These are phyloP conservation scores for Anguilla marmorata DNA, from an alignment of 2,797 vertebrate species.

Conservation along the genomic window DNA sequence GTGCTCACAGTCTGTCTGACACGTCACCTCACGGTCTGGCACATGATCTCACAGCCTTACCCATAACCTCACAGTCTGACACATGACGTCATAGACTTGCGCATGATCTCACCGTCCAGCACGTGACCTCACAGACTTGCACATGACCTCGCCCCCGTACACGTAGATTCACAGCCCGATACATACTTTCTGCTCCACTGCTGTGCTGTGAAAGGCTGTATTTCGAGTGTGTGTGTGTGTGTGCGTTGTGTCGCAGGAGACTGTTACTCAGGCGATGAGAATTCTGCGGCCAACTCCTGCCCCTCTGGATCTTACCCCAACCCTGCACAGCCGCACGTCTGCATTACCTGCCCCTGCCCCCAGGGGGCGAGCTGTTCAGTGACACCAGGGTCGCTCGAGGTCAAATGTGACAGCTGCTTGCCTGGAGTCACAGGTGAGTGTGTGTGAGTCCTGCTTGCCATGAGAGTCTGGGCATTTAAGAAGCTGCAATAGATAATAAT, in stretches of 20 bases:
- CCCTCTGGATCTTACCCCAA: constrained; percentile 77
- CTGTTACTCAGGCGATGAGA: constrained; percentile 87
- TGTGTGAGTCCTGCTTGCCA: neutral
- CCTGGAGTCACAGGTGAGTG: constrained; percentile 76
- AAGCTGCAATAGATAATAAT: neutral
- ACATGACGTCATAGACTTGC: neutral
- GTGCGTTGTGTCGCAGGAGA: constrained; percentile 70
- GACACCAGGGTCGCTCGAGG: constrained; percentile 54
- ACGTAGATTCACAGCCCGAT: neutral
- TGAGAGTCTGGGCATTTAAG: neutral
- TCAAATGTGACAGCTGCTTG: constrained; percentile 80
- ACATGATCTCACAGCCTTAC: neutral
- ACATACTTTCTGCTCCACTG: neutral
- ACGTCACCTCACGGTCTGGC: neutral
- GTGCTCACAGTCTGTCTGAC: neutral
- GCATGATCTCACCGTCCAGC: neutral
- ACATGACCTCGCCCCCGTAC: neutral
- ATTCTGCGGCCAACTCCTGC: constrained; percentile 66
- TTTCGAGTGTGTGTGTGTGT: neutral
- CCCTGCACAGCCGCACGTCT: constrained; percentile 56
- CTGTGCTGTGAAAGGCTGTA: neutral
- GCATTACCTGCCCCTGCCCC: constrained; percentile 79
- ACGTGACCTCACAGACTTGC: neutral
- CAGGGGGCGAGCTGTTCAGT: constrained; percentile 73
- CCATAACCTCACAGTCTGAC: neutral